Evolutionary conservation across 2,888 invertebrate genomes (phyloP), one percentile per base, ranked within the genome.

Genomic region (Lasioglossum figueresi): DNA sequence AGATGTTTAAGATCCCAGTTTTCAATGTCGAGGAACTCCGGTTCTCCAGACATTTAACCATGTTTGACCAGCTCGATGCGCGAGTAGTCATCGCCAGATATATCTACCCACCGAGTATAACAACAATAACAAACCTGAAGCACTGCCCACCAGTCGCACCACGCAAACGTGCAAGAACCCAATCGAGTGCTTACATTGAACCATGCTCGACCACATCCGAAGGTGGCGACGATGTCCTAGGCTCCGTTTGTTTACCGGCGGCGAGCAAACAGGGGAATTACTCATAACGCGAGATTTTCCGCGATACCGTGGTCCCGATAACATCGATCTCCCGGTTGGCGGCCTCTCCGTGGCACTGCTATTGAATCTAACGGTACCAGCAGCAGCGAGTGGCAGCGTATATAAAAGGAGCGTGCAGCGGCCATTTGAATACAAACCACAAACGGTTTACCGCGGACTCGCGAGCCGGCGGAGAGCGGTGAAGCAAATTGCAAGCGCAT

Each of bases 401-500:
- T 52, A 81, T 78, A 77, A 82, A 83, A 85, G 79, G 80, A 80
- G 59, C 88, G 81, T 76, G 80, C 86, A 73, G 66, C 72, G 76
- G 59, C 78, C 84, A 87, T 89, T 89, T 84, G 87, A 89, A 89
- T 89, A 83, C 85, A 85, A 89, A 87, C 83, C 80, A 45, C 87
- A 82, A 89, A 87, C 79, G 82, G 75, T 85, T 59, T 85, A 85
- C 83, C 80, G 83, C 85, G 66, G 66, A 68, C 68, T 10, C 12
- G 68, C 23, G 68, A 52, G 52, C 23, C 10, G 19, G 83, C 73
- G 78, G 72, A 68, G 56, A 78, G 78, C 82, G 68, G 84, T 85
- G 78, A 87, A 89, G 84, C 89, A 89, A 89, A 89, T 89, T 89
- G 89, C 89, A 83, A 84, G 14, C 88, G 83, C 80, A 81, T 68